Conservation (phyloP, 2,888 invertebrate species). For the Xylocampa areola region DNA sequence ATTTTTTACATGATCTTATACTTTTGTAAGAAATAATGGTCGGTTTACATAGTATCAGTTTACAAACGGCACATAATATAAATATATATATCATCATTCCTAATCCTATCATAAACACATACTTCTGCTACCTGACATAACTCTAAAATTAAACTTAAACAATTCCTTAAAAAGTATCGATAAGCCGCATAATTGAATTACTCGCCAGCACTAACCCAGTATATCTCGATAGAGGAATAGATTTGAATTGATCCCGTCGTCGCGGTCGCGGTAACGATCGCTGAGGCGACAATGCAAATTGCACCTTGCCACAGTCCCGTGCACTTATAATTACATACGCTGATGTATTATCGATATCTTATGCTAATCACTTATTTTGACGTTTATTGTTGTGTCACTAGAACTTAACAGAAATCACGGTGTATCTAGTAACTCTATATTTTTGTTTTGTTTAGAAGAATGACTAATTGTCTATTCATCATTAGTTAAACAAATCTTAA, state of each 20-base stretch:
- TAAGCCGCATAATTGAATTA: conserved; percentile 35
- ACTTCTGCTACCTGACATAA: background rate
- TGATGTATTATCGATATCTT: conserved; percentile 4
- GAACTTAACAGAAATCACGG: no score
- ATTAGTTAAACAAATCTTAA: no score
- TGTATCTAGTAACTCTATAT: no score
- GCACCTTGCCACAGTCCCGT: conserved; percentile 44
- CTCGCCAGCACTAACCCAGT: conserved; percentile 35
- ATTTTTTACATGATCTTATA: no score
- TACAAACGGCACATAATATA: no score
- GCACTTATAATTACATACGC: conserved; percentile 48
- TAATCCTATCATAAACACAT: background rate
- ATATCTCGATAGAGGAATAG: conserved; percentile 59
- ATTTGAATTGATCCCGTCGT: conserved; percentile 71
- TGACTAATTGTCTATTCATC: no score
- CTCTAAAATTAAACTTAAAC: background rate
- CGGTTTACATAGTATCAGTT: no score
- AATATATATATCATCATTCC: no score
- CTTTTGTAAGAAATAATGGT: no score
- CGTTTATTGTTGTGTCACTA: no score
- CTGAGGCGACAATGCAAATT: conserved; percentile 80
- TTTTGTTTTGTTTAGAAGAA: no score
- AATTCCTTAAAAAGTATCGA: conserved; percentile 55
- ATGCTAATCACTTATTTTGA: background rate
- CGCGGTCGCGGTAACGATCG: conserved; percentile 62